A percentile compares a stretch with the other conserved stretches of the same genome.
Evolutionary conservation across 2,888 invertebrate genomes (phyloP).

Genomic region (Kuschelorhynchus macadamiae): DNA sequence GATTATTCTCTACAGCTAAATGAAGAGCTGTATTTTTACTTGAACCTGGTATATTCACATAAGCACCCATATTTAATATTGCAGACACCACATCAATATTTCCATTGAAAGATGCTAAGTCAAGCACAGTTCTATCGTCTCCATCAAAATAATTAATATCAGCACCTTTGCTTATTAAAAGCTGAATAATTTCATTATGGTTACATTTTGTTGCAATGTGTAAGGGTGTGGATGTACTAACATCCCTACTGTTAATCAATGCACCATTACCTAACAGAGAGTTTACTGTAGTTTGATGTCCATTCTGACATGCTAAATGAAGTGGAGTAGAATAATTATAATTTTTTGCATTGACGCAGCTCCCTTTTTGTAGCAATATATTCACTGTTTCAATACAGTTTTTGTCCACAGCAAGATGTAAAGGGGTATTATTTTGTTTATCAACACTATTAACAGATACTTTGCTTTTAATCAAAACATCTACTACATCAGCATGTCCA

Average conservation of each 20-base stretch:
- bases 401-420: conserved; percentile 1
- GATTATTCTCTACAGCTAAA: conserved; percentile 6
- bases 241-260: conserved; percentile 3
- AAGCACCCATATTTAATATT: neutral
- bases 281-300: neutral
- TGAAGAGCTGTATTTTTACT: neutral
- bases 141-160: neutral
- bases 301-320: conserved; percentile 9
- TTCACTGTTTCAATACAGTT: neutral
- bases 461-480: neutral
- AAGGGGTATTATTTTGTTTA: neutral
- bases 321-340: neutral
- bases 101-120: conserved; percentile 3
- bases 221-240: conserved; percentile 4
- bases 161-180: neutral
- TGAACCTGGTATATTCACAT: neutral
- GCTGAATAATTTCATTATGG: neutral
- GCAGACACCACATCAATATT: neutral
- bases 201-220: conserved; percentile 2
- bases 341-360: neutral
- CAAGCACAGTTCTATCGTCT: neutral
- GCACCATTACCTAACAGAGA: conserved; percentile 1
- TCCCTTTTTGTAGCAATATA: neutral
- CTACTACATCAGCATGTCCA: neutral
- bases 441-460: neutral